phyloP scores from a whole-genome alignment of 1,140 invertebrate species.

The Drosophila takahashii region DNA sequence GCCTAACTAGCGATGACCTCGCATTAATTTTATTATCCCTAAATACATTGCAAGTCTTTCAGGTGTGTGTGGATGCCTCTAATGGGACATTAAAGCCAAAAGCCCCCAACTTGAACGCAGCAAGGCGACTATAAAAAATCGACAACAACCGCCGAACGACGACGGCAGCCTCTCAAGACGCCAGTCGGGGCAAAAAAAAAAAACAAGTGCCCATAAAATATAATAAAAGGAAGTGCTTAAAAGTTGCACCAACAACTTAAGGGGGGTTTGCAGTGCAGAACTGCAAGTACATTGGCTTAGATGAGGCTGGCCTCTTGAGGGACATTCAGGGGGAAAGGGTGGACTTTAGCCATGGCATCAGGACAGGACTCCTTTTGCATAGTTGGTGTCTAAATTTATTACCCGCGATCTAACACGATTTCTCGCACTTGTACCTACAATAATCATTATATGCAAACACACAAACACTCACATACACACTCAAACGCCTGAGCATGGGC shows the following conservation, averaged over 20 bases:
- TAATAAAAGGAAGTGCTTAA: conserved; percentile 83
- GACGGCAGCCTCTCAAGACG: conserved; percentile 39
- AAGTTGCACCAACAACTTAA: conserved; percentile 56
- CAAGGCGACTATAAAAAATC: conserved; percentile 63
- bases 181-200: conserved; percentile 50
- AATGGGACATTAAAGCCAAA: conserved; percentile 65
- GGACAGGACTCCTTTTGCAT: conserved; percentile 77
- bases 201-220: conserved; percentile 82
- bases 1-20: conserved; percentile 34
- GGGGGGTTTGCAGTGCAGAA: neutral
- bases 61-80: conserved; percentile 32
- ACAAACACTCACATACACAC: conserved; percentile 46
- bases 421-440: conserved; percentile 83
- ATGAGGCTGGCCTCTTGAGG: conserved; percentile 25
- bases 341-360: conserved; percentile 22
- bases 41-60: conserved; percentile 42
- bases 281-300: conserved; percentile 37
- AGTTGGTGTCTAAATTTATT: conserved; percentile 83
- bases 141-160: conserved; percentile 39
- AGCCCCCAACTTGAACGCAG: conserved; percentile 49
- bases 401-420: conserved; percentile 83
- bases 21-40: conserved; percentile 53
- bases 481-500: conserved; percentile 22
- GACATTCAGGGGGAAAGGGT: neutral
- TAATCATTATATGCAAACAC: conserved; percentile 79